A percentile compares a stretch with the other conserved stretches of the same genome.
Conservation (phyloP, 2,113 vertebrate genomes). For the Rhinopomastus cyanomelas region DNA sequence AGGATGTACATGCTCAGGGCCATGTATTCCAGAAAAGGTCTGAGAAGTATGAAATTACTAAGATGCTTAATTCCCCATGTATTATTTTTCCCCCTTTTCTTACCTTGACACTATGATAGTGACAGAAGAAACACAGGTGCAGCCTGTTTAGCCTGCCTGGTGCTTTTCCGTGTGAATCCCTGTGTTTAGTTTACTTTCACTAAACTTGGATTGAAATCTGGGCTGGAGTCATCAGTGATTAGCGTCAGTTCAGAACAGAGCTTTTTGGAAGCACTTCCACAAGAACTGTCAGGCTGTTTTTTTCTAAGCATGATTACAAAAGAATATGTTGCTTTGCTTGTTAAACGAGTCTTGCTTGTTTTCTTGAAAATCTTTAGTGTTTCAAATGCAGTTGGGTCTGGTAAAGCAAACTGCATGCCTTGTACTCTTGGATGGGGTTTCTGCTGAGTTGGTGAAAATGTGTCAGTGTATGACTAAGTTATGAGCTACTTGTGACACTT, state of each 20-base stretch:
- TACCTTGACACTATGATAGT: not conserved
- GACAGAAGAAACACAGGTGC: not conserved
- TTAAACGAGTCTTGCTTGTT: not conserved
- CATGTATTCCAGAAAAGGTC: not conserved
- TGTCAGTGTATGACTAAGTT: not conserved
- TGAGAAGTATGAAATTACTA: not conserved
- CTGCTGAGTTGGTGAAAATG: not conserved
- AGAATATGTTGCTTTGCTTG: not conserved
- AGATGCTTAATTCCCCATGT: accelerated
- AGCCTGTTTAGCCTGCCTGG: not conserved
- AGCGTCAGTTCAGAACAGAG: not conserved
- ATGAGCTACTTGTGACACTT: not conserved
- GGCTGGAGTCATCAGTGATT: not conserved
- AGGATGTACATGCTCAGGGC: not conserved
- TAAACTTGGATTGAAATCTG: not conserved
- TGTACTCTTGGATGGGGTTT: not conserved
- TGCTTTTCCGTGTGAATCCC: accelerated
- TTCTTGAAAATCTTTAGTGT: not conserved
- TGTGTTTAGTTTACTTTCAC: not conserved
- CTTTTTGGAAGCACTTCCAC: not conserved
- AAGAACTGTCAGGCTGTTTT: not conserved
- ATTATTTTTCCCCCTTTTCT: not conserved
- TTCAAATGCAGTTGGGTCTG: not conserved
- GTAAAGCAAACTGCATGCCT: not conserved
- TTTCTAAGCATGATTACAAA: not conserved